Evolutionary conservation across 2,888 invertebrate genomes (phyloP).

Genomic region (Caenorhabditis imperialis): DNA sequence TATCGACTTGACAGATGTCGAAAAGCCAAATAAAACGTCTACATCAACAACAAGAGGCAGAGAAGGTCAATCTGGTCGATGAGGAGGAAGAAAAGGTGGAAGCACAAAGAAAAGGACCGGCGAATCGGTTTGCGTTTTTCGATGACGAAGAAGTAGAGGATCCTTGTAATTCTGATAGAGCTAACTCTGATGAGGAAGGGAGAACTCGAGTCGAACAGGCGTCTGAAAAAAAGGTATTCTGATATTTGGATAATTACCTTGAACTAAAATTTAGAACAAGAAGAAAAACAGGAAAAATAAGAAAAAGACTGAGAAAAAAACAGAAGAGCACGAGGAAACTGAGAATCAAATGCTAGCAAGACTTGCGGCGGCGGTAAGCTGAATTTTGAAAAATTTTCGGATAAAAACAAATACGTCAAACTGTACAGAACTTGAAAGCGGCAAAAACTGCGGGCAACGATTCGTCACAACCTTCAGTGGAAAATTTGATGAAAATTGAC

Average conservation of each 20-base stretch:
- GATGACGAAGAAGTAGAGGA: constrained; percentile 3
- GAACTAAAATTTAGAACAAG: neutral
- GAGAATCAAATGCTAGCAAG: constrained; percentile 46
- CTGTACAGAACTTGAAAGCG: constrained; percentile 19
- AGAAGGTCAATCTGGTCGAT: constrained; percentile 27
- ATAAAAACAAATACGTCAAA: neutral
- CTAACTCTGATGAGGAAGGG: no score
- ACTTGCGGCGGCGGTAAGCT: constrained; percentile 14
- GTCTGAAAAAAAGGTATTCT: no score
- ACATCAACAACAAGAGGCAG: constrained; percentile 56
- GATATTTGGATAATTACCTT: neutral
- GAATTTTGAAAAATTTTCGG: neutral
- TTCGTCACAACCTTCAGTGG: neutral
- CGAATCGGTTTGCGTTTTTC: constrained; percentile 55
- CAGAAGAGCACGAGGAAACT: constrained; percentile 19
- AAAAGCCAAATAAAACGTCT: constrained; percentile 67
- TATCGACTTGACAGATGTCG: constrained; percentile 59
- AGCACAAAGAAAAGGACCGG: constrained; percentile 46
- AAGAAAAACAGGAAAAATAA: constrained; percentile 37
- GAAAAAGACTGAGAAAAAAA: constrained; percentile 27
- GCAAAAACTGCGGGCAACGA: constrained; percentile 7
- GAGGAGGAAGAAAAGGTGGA: constrained; percentile 38
- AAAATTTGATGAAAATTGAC: constrained; percentile 56
- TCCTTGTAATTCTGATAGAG: no score
- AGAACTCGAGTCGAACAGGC: no score